A percentile compares a stretch with the other conserved stretches of the same genome.
Conservation (phyloP, 2,888 invertebrate species). For the Xestia c-nigrum region DNA sequence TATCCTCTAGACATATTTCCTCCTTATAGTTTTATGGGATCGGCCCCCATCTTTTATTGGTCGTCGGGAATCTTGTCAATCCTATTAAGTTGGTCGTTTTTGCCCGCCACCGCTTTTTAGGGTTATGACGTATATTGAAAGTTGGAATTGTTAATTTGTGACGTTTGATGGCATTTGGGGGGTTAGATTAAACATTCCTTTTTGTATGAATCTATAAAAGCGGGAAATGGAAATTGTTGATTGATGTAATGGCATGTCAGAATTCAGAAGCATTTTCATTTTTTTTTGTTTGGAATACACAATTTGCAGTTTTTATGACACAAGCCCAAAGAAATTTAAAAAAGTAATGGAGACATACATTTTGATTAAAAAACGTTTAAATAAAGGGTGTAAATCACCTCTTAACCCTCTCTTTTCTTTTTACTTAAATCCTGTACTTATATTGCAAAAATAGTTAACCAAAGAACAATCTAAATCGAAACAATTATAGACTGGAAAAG, state of each 20-base stretch:
- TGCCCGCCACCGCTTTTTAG: constrained; percentile 73
- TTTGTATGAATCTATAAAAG: constrained; percentile 56
- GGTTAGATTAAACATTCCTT: constrained; percentile 63
- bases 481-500: not conserved
- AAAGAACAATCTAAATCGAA: not conserved
- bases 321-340: not conserved
- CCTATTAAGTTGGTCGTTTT: constrained; percentile 83
- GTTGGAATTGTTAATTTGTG: constrained; percentile 80
- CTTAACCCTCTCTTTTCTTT: too few relatives aligned
- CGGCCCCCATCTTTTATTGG: constrained; percentile 88
- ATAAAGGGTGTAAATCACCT: not conserved
- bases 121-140: constrained; percentile 79
- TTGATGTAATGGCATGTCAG: constrained; percentile 21
- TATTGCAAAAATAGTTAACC: not conserved
- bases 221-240: constrained; percentile 9
- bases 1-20: constrained; percentile 84
- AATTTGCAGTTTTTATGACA: not conserved
- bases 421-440: too few relatives aligned
- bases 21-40: constrained; percentile 89
- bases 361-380: not conserved
- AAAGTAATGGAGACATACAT: not conserved
- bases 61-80: constrained; percentile 87
- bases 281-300: not conserved
- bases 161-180: constrained; percentile 69
- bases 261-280: not conserved